Percentiles rank a stretch among this genome's conserved stretches.
These are phyloP conservation scores for Macrosteles quadrilineatus DNA, from an alignment of 1,140 invertebrate genomes.

Conservation along the genomic window DNA sequence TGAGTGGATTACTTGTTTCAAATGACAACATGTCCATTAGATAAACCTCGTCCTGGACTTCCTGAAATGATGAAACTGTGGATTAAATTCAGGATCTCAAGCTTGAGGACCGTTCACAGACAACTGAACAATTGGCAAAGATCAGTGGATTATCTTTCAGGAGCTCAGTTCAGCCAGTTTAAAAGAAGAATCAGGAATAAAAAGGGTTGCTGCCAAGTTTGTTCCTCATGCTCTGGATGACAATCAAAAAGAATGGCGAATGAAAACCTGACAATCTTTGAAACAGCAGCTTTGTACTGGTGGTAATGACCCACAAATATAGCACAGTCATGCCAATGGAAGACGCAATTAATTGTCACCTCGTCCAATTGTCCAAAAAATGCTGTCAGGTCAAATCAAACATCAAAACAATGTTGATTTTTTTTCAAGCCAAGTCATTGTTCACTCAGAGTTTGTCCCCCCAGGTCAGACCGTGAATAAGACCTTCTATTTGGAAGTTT, in stretches of 20 bases:
- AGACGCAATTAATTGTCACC: conserved; percentile 29
- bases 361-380: conserved; percentile 33
- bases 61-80: conserved; percentile 44
- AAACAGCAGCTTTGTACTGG: conserved; percentile 9
- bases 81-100: conserved; percentile 42
- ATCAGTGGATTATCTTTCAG: conserved; percentile 25
- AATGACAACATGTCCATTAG: conserved; percentile 38
- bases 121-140: conserved; percentile 39
- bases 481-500: conserved; percentile 34
- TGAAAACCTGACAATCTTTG: conserved; percentile 32
- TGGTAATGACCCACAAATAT: conserved; percentile 33
- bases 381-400: conserved; percentile 35
- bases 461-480: conserved; percentile 36
- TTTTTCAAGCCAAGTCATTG: conserved; percentile 43
- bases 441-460: conserved; percentile 45
- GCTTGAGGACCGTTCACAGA: conserved; percentile 39
- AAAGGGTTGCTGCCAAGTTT: conserved; percentile 28
- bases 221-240: conserved; percentile 29
- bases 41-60: conserved; percentile 38
- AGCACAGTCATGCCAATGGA: conserved; percentile 30
- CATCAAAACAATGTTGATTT: conserved; percentile 45
- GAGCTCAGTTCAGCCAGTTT: conserved; percentile 36
- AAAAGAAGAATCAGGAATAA: conserved; percentile 32
- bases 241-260: conserved; percentile 31
- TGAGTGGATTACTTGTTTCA: conserved; percentile 38